These are phyloP conservation scores for Hormaphis cornu DNA, from an alignment of 1,140 invertebrate species.

Conservation along the genomic window DNA sequence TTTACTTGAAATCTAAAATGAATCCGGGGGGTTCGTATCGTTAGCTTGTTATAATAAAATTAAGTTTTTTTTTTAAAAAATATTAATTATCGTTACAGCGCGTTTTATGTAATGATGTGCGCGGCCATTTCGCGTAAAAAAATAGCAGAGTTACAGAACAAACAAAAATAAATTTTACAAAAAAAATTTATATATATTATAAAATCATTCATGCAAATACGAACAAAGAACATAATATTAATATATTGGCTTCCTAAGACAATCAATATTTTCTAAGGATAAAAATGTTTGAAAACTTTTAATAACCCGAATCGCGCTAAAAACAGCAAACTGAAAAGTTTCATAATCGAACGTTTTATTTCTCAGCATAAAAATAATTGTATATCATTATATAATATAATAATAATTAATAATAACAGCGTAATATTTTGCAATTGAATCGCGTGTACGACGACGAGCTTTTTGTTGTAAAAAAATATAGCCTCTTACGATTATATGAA, in stretches of 20 bases:
- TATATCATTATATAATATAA: no score
- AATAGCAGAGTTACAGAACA: background rate
- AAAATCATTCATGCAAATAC: no score
- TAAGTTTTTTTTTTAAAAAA: constrained; percentile 21
- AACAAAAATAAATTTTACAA: constrained; percentile 2
- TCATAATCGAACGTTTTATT: background rate
- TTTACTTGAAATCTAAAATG: background rate
- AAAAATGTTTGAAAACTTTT: background rate
- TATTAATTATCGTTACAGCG: constrained; percentile 14
- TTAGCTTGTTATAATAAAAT: constrained; percentile 27
- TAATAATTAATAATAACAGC: background rate
- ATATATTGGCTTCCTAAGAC: constrained; percentile 26
- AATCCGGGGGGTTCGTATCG: background rate
- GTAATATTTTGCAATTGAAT: background rate
- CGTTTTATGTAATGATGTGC: constrained; percentile 14
- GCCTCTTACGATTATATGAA: background rate
- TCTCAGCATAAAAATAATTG: background rate
- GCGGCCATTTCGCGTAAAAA: background rate
- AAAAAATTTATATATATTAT: background rate
- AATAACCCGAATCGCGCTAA: background rate
- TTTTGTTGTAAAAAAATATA: constrained; percentile 15
- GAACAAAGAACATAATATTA: constrained; percentile 3
- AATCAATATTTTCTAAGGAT: constrained; percentile 30
- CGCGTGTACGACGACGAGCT: constrained; percentile 15
- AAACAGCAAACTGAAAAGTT: background rate